Evolutionary conservation across 2,113 vertebrate genomes (phyloP).

Genomic region (Rhynchomys soricoides): DNA sequence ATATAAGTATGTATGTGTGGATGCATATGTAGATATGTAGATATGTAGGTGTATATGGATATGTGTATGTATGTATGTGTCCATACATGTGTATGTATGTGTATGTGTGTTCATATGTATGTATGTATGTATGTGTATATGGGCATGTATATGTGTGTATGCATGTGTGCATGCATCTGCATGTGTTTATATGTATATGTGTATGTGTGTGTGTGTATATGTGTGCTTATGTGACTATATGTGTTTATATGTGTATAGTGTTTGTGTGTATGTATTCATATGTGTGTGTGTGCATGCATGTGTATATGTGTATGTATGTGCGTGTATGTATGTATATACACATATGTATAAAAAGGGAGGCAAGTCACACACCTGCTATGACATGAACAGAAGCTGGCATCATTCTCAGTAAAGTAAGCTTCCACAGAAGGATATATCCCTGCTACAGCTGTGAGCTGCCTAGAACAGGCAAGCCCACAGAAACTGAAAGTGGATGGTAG

Average conservation of each 20-base stretch:
- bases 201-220: background rate
- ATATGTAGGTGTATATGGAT: background rate
- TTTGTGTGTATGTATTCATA: background rate
- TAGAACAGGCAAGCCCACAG: background rate
- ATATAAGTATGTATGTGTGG: background rate
- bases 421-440: too few species aligned
- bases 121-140: background rate
- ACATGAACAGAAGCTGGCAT: background rate
- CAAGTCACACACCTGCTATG: background rate
- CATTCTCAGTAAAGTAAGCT: background rate
- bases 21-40: background rate
- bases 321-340: background rate
- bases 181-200: background rate
- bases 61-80: too few species aligned
- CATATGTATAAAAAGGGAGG: background rate
- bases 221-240: background rate
- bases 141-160: background rate
- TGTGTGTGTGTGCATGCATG: background rate
- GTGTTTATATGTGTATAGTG: background rate
- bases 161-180: fast-evolving
- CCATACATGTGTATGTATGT: background rate
- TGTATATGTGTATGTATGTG: fast-evolving
- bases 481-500: background rate
- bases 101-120: fast-evolving
- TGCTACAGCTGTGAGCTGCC: fast-evolving